These are phyloP conservation scores for Dromius quadrimaculatus DNA, from an alignment of 2,888 invertebrate genomes.

Conservation along the genomic window DNA sequence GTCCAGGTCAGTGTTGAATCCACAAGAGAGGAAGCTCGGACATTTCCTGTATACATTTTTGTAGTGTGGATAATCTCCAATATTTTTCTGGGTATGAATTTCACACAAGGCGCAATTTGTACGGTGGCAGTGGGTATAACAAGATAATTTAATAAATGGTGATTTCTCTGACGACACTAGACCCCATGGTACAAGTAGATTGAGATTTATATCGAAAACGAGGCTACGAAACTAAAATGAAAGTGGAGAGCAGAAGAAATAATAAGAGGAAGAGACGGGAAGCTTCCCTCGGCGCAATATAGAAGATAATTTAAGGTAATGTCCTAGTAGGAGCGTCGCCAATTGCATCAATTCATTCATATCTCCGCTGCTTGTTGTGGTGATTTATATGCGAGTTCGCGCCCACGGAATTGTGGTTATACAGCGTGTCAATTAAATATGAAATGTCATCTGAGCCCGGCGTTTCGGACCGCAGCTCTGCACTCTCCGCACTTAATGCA, in stretches of 20 bases:
- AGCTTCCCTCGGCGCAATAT: slow-evolving; percentile 11
- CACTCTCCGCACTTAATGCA: slow-evolving; percentile 64
- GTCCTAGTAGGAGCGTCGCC: slow-evolving; percentile 55
- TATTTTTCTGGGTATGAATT: too few species aligned
- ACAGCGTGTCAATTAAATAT: slow-evolving; percentile 60
- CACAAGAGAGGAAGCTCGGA: slow-evolving; percentile 17
- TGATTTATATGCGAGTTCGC: slow-evolving; percentile 19
- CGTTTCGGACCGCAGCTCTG: slow-evolving; percentile 57
- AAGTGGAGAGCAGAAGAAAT: slow-evolving; percentile 56
- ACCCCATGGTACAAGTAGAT: slow-evolving; percentile 46
- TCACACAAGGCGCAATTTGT: too few species aligned
- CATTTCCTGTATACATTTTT: slow-evolving; percentile 31
- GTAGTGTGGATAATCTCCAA: too few species aligned
- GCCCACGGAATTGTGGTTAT: slow-evolving; percentile 36
- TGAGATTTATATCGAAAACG: slow-evolving; percentile 57
- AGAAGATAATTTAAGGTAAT: slow-evolving; percentile 58
- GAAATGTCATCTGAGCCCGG: slow-evolving; percentile 58
- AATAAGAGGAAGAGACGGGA: slow-evolving; percentile 55
- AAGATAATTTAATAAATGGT: slow-evolving; percentile 50
- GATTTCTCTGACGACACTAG: slow-evolving; percentile 46
- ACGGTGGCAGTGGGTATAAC: slow-evolving; percentile 45
- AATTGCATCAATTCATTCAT: slow-evolving; percentile 57
- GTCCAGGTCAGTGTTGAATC: slow-evolving; percentile 4
- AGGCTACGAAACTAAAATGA: slow-evolving; percentile 44
- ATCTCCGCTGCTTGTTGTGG: slow-evolving; percentile 13